Base-by-base conservation (phyloP, 2,888 invertebrate species). In the Netelia fuscicornis region DNA sequence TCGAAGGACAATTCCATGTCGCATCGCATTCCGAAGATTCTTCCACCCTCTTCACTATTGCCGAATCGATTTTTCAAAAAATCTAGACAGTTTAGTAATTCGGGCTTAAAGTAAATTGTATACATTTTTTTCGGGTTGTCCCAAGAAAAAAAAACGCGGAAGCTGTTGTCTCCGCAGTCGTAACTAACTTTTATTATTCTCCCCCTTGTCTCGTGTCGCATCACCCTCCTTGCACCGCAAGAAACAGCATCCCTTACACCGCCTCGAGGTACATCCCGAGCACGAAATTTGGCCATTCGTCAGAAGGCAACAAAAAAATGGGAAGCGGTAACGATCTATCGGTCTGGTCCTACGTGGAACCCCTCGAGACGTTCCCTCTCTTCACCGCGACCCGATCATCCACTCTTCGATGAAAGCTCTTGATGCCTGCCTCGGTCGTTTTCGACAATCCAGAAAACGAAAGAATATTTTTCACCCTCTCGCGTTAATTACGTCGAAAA, bases 281-380 rank as follows among this genome's bases (percentile, higher is more conserved):
- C 86, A 86, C 86, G 81, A 86, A 81, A 86, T 83, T 83, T 54
- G 81, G 75, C 81, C 77, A 87, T 83, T 78, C 87, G 77, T 87
- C 87, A 86, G 52, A 30, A 9, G 52, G 8, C 30, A 77, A 30
- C 2, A 83, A 81, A 81, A 80, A 85, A 85, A 81, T 83, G 76
- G 56, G 72, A 65, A 85, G 81, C 70, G 75, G 75, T 74, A 71
- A 76, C 72, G 70, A 64, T 77, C 81, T 75, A 78, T 85, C 79
- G 81, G 72, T 68, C 64, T 17, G 25, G n/a, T 60, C 67, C 48
- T 80, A 56, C 62, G 23, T 65, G 10, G 56, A 77, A 64, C 76
- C 76, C 67, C 77, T 81, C 85, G 37, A 75, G 54, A 65, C 62
- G 58, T 65, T 42, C 71, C 20, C 58, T 81, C 44, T 75, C 30